Evolutionary conservation across 2,113 vertebrate species (phyloP).

Genomic region (Lucifuga dentata): DNA sequence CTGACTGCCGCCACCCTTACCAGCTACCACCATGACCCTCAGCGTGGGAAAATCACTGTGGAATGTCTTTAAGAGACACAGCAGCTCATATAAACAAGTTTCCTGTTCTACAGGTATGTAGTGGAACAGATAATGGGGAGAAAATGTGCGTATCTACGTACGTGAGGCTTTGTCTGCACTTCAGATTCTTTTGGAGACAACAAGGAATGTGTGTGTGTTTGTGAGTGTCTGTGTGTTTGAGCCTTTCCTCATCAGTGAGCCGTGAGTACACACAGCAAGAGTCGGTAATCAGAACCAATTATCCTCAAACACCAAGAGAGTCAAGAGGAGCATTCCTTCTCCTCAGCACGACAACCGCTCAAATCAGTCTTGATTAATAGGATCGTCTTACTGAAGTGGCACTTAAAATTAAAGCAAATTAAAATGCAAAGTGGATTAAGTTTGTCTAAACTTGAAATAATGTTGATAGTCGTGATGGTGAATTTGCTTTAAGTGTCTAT

Average conservation of each 20-base stretch:
- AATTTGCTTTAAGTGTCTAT: slow-evolving; percentile 3
- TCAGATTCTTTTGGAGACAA: slow-evolving; percentile 25
- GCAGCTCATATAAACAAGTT: slow-evolving; percentile 61
- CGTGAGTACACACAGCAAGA: slow-evolving; percentile 63
- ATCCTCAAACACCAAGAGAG: slow-evolving; percentile 68
- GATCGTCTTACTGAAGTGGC: slow-evolving; percentile 50
- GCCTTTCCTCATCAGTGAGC: slow-evolving; percentile 68
- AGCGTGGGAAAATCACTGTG: slow-evolving; percentile 68
- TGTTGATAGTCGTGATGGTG: neutral
- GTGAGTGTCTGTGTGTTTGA: slow-evolving; percentile 52
- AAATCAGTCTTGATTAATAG: slow-evolving; percentile 66
- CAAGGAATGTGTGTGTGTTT: slow-evolving; percentile 44
- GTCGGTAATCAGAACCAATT: slow-evolving; percentile 76
- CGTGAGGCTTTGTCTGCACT: slow-evolving; percentile 11
- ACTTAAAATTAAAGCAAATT: slow-evolving; percentile 28
- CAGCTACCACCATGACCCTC: slow-evolving; percentile 42
- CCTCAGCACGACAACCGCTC: slow-evolving; percentile 61
- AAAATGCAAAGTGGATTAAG: slow-evolving; percentile 23
- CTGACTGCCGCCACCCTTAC: slow-evolving; percentile 9
- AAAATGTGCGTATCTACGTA: slow-evolving; percentile 17
- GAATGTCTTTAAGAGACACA: slow-evolving; percentile 73
- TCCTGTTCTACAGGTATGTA: slow-evolving; percentile 63
- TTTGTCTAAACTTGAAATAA: slow-evolving; percentile 19
- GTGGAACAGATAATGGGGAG: slow-evolving; percentile 56
- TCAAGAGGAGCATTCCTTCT: slow-evolving; percentile 69